Evolutionary conservation across 2,797 vertebrate genomes (phyloP).

Genomic region (Myotis myotis): DNA sequence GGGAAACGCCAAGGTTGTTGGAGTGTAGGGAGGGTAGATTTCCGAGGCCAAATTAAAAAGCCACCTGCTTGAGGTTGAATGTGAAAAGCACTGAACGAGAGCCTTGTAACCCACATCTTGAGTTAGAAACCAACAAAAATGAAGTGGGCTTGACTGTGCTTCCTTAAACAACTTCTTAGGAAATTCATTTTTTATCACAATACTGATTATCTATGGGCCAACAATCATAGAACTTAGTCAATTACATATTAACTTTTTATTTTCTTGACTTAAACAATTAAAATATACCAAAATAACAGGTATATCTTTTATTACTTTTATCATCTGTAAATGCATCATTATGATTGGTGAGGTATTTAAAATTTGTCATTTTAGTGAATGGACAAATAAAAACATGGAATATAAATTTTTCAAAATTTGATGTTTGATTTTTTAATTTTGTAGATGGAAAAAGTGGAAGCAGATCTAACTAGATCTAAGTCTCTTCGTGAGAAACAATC

Average conservation of each 20-base stretch:
- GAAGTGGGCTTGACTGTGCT: neutral
- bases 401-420: slow-evolving; percentile 60
- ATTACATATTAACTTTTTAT: neutral
- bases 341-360: neutral
- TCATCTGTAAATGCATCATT: slow-evolving; percentile 8
- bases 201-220: neutral
- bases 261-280: slow-evolving; percentile 16
- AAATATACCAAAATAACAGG: slow-evolving; percentile 13
- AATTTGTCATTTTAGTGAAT: slow-evolving; percentile 31
- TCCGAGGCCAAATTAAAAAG: neutral
- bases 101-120: neutral
- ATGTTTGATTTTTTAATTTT: slow-evolving; percentile 83
- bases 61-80: neutral
- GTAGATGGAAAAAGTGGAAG: slow-evolving; percentile 96
- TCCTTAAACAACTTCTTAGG: neutral
- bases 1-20: neutral
- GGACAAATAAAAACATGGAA: neutral
- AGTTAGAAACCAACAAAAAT: neutral
- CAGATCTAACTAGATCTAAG: slow-evolving; percentile 92
- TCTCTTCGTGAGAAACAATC: slow-evolving; percentile 92
- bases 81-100: neutral
- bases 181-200: neutral
- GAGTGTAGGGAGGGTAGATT: rapidly evolving
- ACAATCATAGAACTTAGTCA: neutral
- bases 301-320: neutral